Evolutionary conservation across 2,888 invertebrate genomes (phyloP).

Genomic region (Herminia tarsipennalis): DNA sequence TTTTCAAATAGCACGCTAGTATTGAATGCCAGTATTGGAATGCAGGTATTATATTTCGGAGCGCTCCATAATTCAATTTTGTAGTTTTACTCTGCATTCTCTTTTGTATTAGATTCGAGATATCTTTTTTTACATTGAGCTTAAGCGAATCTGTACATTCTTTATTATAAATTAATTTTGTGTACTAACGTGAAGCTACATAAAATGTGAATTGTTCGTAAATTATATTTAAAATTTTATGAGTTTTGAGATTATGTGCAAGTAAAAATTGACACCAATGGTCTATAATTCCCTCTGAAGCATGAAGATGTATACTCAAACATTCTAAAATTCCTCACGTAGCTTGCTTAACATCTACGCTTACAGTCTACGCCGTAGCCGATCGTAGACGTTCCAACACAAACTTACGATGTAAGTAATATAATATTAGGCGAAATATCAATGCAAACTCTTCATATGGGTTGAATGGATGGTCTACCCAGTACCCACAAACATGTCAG

Average conservation of each 20-base stretch:
- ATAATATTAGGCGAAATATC: neutral
- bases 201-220: too few relatives aligned
- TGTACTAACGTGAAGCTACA: too few relatives aligned
- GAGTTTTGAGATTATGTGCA: too few relatives aligned
- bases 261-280: too few relatives aligned
- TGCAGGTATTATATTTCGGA: conserved; percentile 38
- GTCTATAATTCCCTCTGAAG: too few relatives aligned
- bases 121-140: neutral
- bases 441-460: conserved; percentile 2
- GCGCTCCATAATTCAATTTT: conserved; percentile 32
- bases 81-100: conserved; percentile 28
- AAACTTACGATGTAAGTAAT: neutral
- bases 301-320: too few relatives aligned
- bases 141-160: neutral
- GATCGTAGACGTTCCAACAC: neutral
- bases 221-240: too few relatives aligned
- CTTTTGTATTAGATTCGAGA: conserved; percentile 24
- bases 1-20: conserved; percentile 37
- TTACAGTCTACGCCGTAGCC: conserved; percentile 7
- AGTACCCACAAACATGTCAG: conserved; percentile 40
- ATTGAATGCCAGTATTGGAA: conserved; percentile 39
- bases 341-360: neutral
- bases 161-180: too few relatives aligned
- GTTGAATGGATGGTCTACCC: conserved; percentile 17
- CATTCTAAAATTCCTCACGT: neutral